Conservation (phyloP, 1,140 invertebrate genomes). For the Pogonus chalceus region DNA sequence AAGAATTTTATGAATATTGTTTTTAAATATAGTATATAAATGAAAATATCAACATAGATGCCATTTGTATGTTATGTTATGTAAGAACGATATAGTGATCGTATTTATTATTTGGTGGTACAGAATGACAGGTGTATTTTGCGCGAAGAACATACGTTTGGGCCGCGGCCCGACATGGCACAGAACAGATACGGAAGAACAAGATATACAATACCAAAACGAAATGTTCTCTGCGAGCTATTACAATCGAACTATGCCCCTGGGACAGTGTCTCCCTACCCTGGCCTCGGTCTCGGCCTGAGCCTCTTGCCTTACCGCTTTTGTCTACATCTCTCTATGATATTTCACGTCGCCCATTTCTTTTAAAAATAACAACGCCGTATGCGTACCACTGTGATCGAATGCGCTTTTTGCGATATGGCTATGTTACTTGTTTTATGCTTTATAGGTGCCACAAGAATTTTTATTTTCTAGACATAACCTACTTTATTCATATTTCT, state of each 20-base stretch:
- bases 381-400: too few relatives aligned
- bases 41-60: too few relatives aligned
- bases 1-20: too few relatives aligned
- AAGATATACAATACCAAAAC: conserved; percentile 15
- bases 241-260: conserved; percentile 18
- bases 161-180: background rate
- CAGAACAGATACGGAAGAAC: background rate
- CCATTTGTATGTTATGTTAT: too few relatives aligned
- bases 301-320: background rate
- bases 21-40: too few relatives aligned
- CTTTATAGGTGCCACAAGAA: too few relatives aligned
- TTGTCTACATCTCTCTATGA: conserved; percentile 3
- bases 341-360: conserved; percentile 3
- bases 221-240: conserved; percentile 17
- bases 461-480: too few relatives aligned
- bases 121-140: background rate
- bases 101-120: conserved; percentile 3
- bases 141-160: background rate
- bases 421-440: too few relatives aligned
- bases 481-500: too few relatives aligned
- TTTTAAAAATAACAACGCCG: background rate
- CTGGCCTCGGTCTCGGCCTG: too few relatives aligned
- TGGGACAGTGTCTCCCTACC: conserved; percentile 12
- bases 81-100: too few relatives aligned
- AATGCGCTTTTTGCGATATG: too few relatives aligned